Percentiles rank a stretch among this genome's conserved stretches.
Conservation (phyloP, 53 echinoderm and acorn worm genomes). For the Actinopyga echinites region DNA sequence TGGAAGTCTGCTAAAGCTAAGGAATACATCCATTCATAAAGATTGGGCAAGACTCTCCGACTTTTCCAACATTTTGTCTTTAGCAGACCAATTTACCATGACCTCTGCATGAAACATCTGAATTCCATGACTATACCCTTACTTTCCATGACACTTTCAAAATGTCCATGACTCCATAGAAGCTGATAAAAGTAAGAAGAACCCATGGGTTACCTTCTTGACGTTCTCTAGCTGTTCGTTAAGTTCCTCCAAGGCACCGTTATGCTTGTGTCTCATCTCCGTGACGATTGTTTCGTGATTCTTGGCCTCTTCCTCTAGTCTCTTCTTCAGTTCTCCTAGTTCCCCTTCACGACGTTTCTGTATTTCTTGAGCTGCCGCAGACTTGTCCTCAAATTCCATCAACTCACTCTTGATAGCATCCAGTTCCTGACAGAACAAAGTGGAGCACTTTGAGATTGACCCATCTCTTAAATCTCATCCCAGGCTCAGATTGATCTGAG, state of each 20-base stretch:
- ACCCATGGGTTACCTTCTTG: slow-evolving; percentile 73
- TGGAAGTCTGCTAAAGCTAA: too few relatives aligned
- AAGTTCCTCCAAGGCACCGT: slow-evolving; percentile 70
- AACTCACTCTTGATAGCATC: slow-evolving; percentile 96
- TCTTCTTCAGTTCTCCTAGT: slow-evolving; percentile 70
- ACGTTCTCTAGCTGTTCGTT: slow-evolving; percentile 85
- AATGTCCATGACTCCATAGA: not conserved
- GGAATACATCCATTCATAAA: too few relatives aligned
- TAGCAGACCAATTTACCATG: too few relatives aligned
- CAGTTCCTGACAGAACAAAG: slow-evolving; percentile 66
- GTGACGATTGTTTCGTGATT: slow-evolving; percentile 61
- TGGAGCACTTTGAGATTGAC: too few relatives aligned
- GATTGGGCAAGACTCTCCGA: too few relatives aligned
- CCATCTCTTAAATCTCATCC: too few relatives aligned
- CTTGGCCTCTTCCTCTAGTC: slow-evolving; percentile 77
- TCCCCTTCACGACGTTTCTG: slow-evolving; percentile 85
- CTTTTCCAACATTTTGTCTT: too few relatives aligned
- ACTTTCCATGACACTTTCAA: not conserved
- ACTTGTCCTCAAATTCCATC: slow-evolving; percentile 85
- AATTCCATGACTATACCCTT: not conserved
- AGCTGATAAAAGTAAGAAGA: not conserved
- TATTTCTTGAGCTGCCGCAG: slow-evolving; percentile 85
- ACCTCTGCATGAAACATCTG: not conserved
- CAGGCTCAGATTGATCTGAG: too few relatives aligned
- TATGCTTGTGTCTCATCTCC: slow-evolving; percentile 93